Evolutionary conservation across 2,888 invertebrate genomes (phyloP), one percentile per base, ranked within the genome.

Genomic region (Synergus itoensis): DNA sequence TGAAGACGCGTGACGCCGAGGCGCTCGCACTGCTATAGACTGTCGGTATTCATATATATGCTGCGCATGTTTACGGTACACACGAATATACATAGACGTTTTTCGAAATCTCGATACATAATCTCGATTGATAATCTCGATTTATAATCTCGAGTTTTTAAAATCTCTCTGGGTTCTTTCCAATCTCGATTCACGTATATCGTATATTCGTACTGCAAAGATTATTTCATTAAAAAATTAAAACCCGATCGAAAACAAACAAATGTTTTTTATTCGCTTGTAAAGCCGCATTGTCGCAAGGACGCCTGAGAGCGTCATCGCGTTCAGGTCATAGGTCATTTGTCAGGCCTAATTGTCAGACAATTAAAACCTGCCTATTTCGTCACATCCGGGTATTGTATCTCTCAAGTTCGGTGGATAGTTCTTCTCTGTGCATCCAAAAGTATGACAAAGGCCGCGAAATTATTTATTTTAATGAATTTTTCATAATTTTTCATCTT

Each of bases 191-290:
- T 83, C 86, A 81, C 87, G 86, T 85, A 86, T 87, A 83, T 82
- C 86, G 84, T 86, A 88, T 87, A 88, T 88, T 89, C 89, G 87
- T 89, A 89, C 90, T 91, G 91, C 88, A 89, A 73, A 92, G 91
- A 92, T 92, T 92, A 92, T 92, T 92, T 92, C 92, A 92, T 92
- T 92, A 92, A 92, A 92, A 92, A 92, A 92, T 92, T 91, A 92
- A 91, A 92, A 92, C 90, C 92, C 90, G 91, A 91, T 92, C 89
- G 85, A 90, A 89, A 91, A 91, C 85, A 91, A 90, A 87, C 86
- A 88, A 90, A 90, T 87, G 86, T 88, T 89, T 88, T 90, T 88
- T 87, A 88, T 88, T 89, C 80, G 84, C 84, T 84, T 84, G 87
- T 88, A 89, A 90, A 90, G 89, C 90, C 89, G 90, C 87, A 87